Evolutionary conservation across 1,140 invertebrate genomes (phyloP).

Genomic region (Leptopilina boulardi): DNA sequence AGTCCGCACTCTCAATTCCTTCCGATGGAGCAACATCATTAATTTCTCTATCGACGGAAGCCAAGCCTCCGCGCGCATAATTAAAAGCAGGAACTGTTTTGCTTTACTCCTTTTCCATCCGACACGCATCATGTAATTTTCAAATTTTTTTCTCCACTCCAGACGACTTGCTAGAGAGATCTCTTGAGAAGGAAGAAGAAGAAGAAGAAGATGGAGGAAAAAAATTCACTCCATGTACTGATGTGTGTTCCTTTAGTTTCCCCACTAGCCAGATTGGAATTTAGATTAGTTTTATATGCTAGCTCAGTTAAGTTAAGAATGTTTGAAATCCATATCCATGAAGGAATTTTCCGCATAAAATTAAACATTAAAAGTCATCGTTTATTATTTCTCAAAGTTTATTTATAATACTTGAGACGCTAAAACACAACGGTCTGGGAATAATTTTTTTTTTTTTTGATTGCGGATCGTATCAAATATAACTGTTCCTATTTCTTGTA

Average conservation of each 20-base stretch:
- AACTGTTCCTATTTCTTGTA: too few relatives aligned
- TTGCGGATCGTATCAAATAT: too few relatives aligned
- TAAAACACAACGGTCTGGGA: too few relatives aligned
- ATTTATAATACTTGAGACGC: too few relatives aligned
- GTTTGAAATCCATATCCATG: background rate
- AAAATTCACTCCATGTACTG: background rate
- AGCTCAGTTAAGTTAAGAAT: background rate
- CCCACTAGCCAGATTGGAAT: slow-evolving; percentile 4
- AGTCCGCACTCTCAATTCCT: slow-evolving; percentile 47
- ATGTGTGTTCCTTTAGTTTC: background rate
- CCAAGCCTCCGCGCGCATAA: slow-evolving; percentile 3
- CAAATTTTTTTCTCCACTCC: background rate
- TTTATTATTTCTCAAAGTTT: too few relatives aligned
- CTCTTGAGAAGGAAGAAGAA: too few relatives aligned
- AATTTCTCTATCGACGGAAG: slow-evolving; percentile 21
- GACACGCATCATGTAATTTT: slow-evolving; percentile 29
- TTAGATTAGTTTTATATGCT: background rate
- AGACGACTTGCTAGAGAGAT: background rate
- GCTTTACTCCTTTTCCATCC: slow-evolving; percentile 29
- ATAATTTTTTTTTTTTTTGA: too few relatives aligned
- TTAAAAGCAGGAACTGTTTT: slow-evolving; percentile 29
- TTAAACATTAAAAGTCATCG: too few relatives aligned
- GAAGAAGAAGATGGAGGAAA: background rate
- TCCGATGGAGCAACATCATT: slow-evolving; percentile 22
- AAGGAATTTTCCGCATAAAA: background rate